Evolutionary conservation across 2,888 invertebrate genomes (phyloP), one percentile per base, ranked within the genome.

Genomic region (Caenorhabditis japonica): DNA sequence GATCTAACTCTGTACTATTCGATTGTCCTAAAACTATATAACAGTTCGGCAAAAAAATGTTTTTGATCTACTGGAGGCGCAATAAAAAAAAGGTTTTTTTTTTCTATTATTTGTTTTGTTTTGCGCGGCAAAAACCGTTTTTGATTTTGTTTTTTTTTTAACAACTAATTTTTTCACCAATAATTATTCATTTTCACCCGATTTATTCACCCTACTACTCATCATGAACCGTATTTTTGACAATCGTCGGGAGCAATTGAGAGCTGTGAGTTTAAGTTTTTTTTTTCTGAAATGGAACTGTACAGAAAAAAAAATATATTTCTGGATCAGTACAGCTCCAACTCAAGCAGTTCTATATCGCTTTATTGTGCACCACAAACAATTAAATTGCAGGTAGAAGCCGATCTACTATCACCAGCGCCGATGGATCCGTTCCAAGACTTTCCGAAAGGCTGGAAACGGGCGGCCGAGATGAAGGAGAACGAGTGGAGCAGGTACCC

Each of bases 321-420:
- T 30, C n/a, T n/a, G n/a, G n/a, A n/a, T n/a, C n/a, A n/a, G n/a
- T n/a, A n/a, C n/a, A n/a, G n/a, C n/a, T n/a, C n/a, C n/a, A n/a
- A n/a, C n/a, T n/a, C n/a, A n/a, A n/a, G n/a, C n/a, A n/a, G n/a
- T n/a, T n/a, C n/a, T n/a, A n/a, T n/a, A n/a, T n/a, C n/a, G n/a
- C n/a, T n/a, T n/a, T n/a, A 38, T 15, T 4, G 5, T 39, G 15
- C 17, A n/a, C 3, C 3, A 4, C 15, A 10, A 39, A 39, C 5
- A 39, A 17, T n/a, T n/a, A 7, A n/a, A 39, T 51, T 52, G 19
- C 53, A 72, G 71, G 17, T 72, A 13, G 64, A 72, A 58, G 53
- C 62, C n/a, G 64, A 72, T 34, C 30, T 64, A 34, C 43, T 66
- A 25, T 44, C 49, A 25, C 72, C 72, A 13, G 30, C 59, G 12